Percentiles rank a stretch among this genome's conserved stretches.
Evolutionary conservation across 2,797 vertebrate genomes (phyloP).

Genomic region (Ibycter americanus): DNA sequence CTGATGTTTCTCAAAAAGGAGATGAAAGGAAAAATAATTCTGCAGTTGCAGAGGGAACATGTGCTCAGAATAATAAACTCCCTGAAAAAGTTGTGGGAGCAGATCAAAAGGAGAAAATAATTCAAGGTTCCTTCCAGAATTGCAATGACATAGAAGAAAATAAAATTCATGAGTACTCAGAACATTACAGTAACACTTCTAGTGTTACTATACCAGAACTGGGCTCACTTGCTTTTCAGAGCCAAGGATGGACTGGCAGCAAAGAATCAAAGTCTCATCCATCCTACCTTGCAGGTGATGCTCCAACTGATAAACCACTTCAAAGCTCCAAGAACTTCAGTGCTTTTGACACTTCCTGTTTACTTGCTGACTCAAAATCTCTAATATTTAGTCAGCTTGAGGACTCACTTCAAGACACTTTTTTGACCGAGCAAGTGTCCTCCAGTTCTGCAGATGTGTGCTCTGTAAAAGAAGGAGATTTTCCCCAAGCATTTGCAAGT

Average conservation of each 20-base stretch:
- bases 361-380: neutral
- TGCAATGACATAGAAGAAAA: neutral
- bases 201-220: neutral
- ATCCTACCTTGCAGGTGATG: neutral
- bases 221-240: neutral
- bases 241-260: neutral
- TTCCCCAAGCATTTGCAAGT: neutral
- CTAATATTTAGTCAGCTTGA: neutral
- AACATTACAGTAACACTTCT: neutral
- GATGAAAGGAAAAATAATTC: neutral
- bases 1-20: constrained; percentile 1
- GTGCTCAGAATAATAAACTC: neutral
- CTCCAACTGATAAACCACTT: neutral
- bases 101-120: neutral
- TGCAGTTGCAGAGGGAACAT: neutral
- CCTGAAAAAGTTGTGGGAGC: neutral
- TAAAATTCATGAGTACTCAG: neutral
- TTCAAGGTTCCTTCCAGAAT: neutral
- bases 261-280: neutral
- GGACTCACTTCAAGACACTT: neutral
- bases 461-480: neutral
- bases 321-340: constrained; percentile 18
- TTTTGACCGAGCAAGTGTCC: neutral
- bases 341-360: neutral
- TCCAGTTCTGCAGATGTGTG: neutral